Percentiles rank a stretch among this genome's conserved stretches.
Evolutionary conservation across 92 coral and sea anemone genomes (phyloP).

Genomic region (Zoanthus gigantus): DNA sequence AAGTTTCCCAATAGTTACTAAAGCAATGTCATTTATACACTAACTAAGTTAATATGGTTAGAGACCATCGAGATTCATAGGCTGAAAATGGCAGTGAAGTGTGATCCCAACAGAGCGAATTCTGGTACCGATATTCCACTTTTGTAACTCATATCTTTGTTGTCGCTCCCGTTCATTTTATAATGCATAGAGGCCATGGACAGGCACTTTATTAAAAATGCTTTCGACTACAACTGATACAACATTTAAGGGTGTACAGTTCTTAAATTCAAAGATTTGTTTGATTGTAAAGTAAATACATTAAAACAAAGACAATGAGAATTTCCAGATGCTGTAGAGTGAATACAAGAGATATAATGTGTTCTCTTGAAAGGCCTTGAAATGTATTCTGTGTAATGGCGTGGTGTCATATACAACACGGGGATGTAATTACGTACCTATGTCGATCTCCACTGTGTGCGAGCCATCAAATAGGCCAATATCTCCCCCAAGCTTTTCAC

Average conservation of each 20-base stretch:
- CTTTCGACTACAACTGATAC: too few relatives aligned
- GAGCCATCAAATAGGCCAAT: slow-evolving; percentile 69
- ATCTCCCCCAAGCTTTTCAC: slow-evolving; percentile 69
- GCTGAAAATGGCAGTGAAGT: background rate
- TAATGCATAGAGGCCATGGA: background rate
- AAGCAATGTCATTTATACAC: background rate
- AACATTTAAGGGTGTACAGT: too few relatives aligned
- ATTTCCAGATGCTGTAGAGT: too few relatives aligned
- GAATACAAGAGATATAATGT: too few relatives aligned
- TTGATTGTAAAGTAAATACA: too few relatives aligned
- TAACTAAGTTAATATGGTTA: too few relatives aligned
- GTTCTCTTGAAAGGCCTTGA: too few relatives aligned
- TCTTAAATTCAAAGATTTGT: too few relatives aligned
- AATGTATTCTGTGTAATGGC: background rate
- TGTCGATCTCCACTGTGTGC: slow-evolving; percentile 27
- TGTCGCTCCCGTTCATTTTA: background rate
- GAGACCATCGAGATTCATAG: background rate
- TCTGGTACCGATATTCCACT: background rate
- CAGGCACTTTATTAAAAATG: too few relatives aligned
- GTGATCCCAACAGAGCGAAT: background rate
- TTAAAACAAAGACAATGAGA: too few relatives aligned
- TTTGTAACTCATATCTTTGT: background rate
- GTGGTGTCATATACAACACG: background rate
- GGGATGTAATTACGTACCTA: background rate
- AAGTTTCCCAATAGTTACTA: background rate